Evolutionary conservation across 1,140 invertebrate genomes (phyloP), one percentile per base, ranked within the genome.

Genomic region (Heliconius hewitsoni): DNA sequence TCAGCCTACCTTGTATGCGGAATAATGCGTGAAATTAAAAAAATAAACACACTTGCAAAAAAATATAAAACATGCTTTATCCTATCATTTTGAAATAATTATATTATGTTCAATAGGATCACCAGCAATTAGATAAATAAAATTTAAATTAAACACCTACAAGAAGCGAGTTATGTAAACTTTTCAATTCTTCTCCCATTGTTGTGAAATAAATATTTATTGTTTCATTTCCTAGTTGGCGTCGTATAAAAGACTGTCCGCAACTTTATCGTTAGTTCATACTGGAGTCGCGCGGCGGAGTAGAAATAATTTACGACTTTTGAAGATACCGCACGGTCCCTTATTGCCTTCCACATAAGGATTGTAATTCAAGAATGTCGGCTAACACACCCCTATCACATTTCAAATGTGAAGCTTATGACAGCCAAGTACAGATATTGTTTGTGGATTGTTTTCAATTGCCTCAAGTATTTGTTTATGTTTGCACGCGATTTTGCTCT

Each of bases 151-250:
- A 66, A 66, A 30, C 55, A 76, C 27, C 23, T 76, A 76, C 46
- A 76, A 70, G 46, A 46, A 70, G 23, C 55, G 57, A 27, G 23
- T 76, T 70, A 70, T 13, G 55, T 76, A 71, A 76, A 76, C 57
- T 76, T 76, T 76, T 76, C 74, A 76, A 76, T 76, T 76, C 66
- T 76, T 76, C 74, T 70, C 8, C 39, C 39, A 70, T 76, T 76
- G 74, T 76, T 76, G 39, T 42, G 60, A 76, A 76, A 76, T 76
- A 76, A 76, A 76, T 76, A 76, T 76, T 76, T 76, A 76, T 76
- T 76, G 74, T 76, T 76, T 76, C 74, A 76, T 76, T 76, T 76
- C 74, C 74, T 76, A 76, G 57, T 76, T 76, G 74, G 74, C 74
- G 60, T 71, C 74, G 60, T 76, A 76, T 76, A 76, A 76, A 76